phyloP scores from a whole-genome alignment of 2,888 invertebrate genomes.

The Drosophila demipolita region DNA sequence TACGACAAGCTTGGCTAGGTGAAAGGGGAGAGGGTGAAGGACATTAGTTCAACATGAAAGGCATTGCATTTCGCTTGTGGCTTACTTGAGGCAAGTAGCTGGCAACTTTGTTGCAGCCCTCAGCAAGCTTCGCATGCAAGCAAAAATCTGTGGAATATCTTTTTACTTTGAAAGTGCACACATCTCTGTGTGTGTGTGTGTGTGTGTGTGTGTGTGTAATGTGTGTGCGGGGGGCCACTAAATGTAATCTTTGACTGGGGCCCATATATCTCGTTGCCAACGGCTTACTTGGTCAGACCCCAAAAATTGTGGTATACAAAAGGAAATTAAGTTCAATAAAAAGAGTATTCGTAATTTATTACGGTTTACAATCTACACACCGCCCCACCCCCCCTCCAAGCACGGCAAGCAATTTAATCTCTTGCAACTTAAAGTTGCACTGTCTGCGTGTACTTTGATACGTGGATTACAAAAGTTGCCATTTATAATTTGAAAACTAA shows the following conservation, averaged over 20 bases:
- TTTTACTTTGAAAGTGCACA: slow-evolving; percentile 29
- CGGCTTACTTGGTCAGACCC: slow-evolving; percentile 55
- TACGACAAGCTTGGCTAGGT: slow-evolving; percentile 12
- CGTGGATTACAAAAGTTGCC: slow-evolving; percentile 21
- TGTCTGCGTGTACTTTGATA: background rate
- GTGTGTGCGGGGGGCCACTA: slow-evolving; percentile 45
- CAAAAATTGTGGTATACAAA: slow-evolving; percentile 67
- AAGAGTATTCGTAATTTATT: slow-evolving; percentile 75
- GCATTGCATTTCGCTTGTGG: slow-evolving; percentile 75
- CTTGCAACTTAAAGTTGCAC: slow-evolving; percentile 24
- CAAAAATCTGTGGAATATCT: slow-evolving; percentile 67
- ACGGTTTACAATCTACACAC: slow-evolving; percentile 28
- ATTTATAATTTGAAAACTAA: slow-evolving; percentile 50
- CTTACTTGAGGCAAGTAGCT: slow-evolving; percentile 58
- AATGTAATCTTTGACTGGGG: slow-evolving; percentile 72
- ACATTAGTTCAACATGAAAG: slow-evolving; percentile 62
- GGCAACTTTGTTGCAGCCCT: slow-evolving; percentile 28
- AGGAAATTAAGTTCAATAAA: slow-evolving; percentile 80
- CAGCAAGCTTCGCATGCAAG: slow-evolving; percentile 30
- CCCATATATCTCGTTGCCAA: slow-evolving; percentile 73
- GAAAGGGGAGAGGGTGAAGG: background rate
- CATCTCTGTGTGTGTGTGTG: slow-evolving; percentile 4
- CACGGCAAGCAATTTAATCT: background rate
- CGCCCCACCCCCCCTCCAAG: background rate
- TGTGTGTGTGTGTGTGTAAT: slow-evolving; percentile 18